phyloP scores from a whole-genome alignment of 2,888 invertebrate species.

The Sinodicranocentrus sp. region DNA sequence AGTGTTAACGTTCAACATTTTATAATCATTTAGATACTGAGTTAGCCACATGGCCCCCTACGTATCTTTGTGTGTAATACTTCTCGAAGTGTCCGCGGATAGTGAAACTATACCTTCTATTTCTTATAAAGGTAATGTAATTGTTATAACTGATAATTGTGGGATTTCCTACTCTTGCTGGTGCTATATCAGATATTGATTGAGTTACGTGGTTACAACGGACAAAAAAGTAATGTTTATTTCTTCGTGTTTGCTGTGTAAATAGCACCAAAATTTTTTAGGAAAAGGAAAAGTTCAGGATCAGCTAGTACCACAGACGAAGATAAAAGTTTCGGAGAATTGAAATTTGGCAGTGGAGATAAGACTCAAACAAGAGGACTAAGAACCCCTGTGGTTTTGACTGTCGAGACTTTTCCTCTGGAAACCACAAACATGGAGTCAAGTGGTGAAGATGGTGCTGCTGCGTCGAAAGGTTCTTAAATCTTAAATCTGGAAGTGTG shows the following conservation, averaged over 20 bases:
- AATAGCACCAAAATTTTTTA: conserved; percentile 54
- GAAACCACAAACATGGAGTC: conserved; percentile 39
- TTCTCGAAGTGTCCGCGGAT: conserved; percentile 73
- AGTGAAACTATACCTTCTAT: conserved; percentile 51
- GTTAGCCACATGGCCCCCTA: conserved; percentile 46
- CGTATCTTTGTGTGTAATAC: conserved; percentile 71
- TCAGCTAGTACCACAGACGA: conserved; percentile 18
- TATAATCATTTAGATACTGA: not conserved
- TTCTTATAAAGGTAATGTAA: conserved; percentile 67
- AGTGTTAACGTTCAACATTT: no score
- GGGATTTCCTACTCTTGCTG: no score
- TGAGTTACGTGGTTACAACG: no score
- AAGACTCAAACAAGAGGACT: conserved; percentile 69
- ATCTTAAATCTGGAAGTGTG: not conserved
- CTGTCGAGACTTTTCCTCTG: conserved; percentile 62
- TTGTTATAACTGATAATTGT: no score
- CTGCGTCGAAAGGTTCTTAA: conserved; percentile 4
- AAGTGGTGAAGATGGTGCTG: not conserved
- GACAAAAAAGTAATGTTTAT: no score
- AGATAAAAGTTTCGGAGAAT: conserved; percentile 33
- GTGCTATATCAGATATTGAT: no score
- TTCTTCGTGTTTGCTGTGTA: not conserved
- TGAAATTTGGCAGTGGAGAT: conserved; percentile 70
- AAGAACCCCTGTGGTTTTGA: conserved; percentile 54
- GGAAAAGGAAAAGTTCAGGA: not conserved